Evolutionary conservation across 2,888 invertebrate genomes (phyloP).

Genomic region (Cephus nigrinus): DNA sequence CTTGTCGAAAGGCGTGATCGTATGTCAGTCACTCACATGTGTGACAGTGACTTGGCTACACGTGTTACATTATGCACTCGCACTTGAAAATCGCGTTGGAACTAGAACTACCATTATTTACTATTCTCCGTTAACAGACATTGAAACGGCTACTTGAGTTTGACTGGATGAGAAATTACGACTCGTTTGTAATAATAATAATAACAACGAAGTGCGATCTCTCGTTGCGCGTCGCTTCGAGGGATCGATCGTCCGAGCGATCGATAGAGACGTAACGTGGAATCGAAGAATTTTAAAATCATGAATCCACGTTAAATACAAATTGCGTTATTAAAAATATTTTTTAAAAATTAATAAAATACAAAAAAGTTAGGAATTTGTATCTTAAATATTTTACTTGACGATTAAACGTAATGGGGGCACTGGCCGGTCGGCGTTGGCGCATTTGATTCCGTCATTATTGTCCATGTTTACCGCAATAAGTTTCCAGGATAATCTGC

Average conservation of each 20-base stretch:
- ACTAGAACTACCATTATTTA: slow-evolving; percentile 7
- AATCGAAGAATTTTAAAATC: neutral
- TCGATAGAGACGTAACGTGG: neutral
- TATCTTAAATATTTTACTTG: neutral
- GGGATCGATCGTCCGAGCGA: neutral
- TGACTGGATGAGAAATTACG: neutral
- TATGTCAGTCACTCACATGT: slow-evolving; percentile 27
- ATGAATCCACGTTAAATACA: neutral
- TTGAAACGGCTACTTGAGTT: neutral
- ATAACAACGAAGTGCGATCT: neutral
- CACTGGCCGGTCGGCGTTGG: slow-evolving; percentile 10
- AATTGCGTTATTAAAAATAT: neutral
- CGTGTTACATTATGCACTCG: slow-evolving; percentile 22
- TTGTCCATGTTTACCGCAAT: slow-evolving; percentile 60
- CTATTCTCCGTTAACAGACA: neutral
- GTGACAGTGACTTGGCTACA: slow-evolving; percentile 20
- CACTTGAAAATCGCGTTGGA: slow-evolving; percentile 14
- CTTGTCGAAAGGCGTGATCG: slow-evolving; percentile 25
- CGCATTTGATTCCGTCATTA: slow-evolving; percentile 55
- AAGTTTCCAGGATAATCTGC: slow-evolving; percentile 58
- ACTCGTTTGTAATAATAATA: neutral
- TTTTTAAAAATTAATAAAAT: neutral
- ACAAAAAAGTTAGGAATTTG: neutral
- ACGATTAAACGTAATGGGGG: neutral
- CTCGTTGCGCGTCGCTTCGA: neutral